Evolutionary conservation across 2,797 vertebrate genomes (phyloP), one percentile per base, ranked within the genome.

Genomic region (Pantherophis vulpinus): DNA sequence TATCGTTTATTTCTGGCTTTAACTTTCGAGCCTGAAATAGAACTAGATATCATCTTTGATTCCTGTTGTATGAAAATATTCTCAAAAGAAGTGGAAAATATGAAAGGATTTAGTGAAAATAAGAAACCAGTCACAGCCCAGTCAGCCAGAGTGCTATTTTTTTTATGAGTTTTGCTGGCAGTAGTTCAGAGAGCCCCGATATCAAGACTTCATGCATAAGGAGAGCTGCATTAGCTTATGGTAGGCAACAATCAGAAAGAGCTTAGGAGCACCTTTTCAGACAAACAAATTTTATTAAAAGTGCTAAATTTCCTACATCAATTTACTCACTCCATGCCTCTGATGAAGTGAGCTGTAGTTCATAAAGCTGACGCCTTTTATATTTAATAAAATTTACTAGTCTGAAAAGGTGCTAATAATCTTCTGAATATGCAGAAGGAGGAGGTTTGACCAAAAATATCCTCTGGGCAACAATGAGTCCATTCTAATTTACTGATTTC

Each of bases 391-490:
- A 83, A 47, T 47, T 25, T 83, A 23, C 10, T 25, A 25, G 74
- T 83, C 20, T 11, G 37, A 25, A 83, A 83, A 83, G 37, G 20
- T 23, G 9, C 37, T 83, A 83, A 5, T 83, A 83, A 47, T 83
- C 74, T 25, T 12, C 20, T 25, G 74, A 83, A 11, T 89, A 90
- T 83, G 89, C 14, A 95, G 95, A 96, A 96, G 90, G 94, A 94
- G 89, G 96, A 95, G 8, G 90, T 87, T 10, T 12, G 93, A 88
- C 25, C 74, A 79, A 91, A 58, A 96, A 91, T 83, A 91, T 96
- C 95, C 51, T 93, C 23, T 91, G 58, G 90, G 87, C 94, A 97
- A 96, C 94, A 96, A 94, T 93, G 95, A 95, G 94, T 91, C 32
- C 47, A 83, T n/a, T 86, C 90, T 93, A 95, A 55, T 87, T 94